Conservation (phyloP, 1,140 invertebrate genomes). For the Sinella curviseta region DNA sequence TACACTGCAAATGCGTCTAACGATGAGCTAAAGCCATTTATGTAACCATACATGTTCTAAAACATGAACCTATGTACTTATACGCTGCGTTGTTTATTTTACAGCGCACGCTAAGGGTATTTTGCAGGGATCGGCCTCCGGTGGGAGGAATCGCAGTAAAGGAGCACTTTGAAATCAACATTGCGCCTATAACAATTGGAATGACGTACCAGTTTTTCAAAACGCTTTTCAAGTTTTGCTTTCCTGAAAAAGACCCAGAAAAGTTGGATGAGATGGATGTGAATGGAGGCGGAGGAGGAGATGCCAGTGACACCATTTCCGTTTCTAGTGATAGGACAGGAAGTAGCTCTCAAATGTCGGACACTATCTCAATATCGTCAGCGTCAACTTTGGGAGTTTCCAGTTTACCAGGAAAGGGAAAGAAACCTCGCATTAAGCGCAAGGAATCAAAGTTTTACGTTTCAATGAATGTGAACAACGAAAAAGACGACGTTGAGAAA, state of each 20-base stretch:
- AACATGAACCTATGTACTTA: too few relatives aligned
- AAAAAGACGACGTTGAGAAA: slow-evolving; percentile 93
- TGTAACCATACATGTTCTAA: too few relatives aligned
- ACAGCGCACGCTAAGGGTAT: slow-evolving; percentile 77
- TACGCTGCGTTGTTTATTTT: slow-evolving; percentile 43
- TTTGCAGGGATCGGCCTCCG: slow-evolving; percentile 84
- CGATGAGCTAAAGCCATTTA: too few relatives aligned
- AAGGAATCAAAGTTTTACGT: slow-evolving; percentile 88
- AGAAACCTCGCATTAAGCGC: slow-evolving; percentile 57
- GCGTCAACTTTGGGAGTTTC: not conserved
- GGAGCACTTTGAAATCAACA: slow-evolving; percentile 96
- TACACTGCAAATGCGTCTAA: too few relatives aligned
- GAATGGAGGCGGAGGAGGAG: slow-evolving; percentile 57
- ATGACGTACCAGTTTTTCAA: slow-evolving; percentile 97
- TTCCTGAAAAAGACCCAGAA: slow-evolving; percentile 91
- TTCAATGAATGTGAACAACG: slow-evolving; percentile 64
- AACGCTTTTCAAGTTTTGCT: slow-evolving; percentile 97
- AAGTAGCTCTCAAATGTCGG: not conserved
- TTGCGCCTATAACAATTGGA: slow-evolving; percentile 88
- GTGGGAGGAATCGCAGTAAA: slow-evolving; percentile 97
- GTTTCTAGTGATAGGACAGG: slow-evolving; percentile 16
- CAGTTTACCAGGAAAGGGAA: slow-evolving; percentile 53
- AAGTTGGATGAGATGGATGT: slow-evolving; percentile 64
- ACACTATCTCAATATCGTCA: slow-evolving; percentile 44
- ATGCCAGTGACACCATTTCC: slow-evolving; percentile 21